These are phyloP conservation scores for Burhinus bistriatus DNA, from an alignment of 2,113 vertebrate genomes.

Conservation along the genomic window DNA sequence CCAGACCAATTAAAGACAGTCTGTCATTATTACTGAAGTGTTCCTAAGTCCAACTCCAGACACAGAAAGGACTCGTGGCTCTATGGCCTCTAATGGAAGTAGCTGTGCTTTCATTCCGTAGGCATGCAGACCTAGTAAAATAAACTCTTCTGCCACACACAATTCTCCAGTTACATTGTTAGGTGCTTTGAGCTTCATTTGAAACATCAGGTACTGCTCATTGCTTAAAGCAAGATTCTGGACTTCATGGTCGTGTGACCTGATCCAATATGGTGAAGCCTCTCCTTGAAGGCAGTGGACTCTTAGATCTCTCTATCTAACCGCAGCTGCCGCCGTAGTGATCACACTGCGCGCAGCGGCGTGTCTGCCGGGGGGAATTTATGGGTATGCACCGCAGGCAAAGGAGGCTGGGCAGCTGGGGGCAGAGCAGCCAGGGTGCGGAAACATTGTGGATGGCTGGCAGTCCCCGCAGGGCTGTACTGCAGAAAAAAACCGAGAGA, in stretches of 20 bases:
- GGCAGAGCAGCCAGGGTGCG: neutral
- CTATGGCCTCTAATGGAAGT: neutral
- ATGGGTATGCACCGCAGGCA: neutral
- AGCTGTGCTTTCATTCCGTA: neutral
- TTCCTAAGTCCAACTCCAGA: neutral
- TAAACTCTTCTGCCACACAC: neutral
- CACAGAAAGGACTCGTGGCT: neutral
- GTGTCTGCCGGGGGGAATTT: neutral
- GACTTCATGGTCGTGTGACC: neutral
- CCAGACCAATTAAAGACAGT: neutral
- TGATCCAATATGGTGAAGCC: neutral
- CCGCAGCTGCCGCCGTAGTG: neutral
- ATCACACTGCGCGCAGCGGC: neutral
- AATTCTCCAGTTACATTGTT: neutral
- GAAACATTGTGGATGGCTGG: neutral
- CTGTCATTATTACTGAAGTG: neutral
- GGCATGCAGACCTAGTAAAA: neutral
- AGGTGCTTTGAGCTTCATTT: neutral
- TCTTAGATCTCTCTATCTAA: neutral
- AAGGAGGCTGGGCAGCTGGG: neutral
- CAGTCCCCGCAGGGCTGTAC: neutral
- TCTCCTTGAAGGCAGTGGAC: neutral
- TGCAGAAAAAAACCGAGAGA: neutral
- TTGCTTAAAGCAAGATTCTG: neutral
- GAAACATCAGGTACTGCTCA: neutral